phyloP scores from a whole-genome alignment of 2,888 invertebrate genomes.

The Lepidocyrtoides sp. region DNA sequence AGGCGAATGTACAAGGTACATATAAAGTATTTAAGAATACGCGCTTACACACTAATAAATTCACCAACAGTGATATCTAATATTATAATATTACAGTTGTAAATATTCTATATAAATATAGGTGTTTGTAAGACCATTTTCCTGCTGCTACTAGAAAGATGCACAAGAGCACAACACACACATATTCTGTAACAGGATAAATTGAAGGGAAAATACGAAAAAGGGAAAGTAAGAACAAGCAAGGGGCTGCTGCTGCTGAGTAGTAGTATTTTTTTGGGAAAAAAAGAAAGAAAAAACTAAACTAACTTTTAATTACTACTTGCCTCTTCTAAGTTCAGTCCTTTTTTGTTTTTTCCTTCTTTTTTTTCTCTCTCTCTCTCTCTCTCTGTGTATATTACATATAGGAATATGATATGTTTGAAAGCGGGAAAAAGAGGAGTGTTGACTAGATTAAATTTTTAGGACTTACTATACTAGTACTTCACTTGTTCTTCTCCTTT shows the following conservation, averaged over 20 bases:
- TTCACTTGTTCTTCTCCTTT: conserved; percentile 35
- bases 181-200: conserved; percentile 65
- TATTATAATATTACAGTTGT: conserved; percentile 34
- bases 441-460: conserved; percentile 76
- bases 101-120: conserved; percentile 29
- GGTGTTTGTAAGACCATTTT: neutral
- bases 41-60: conserved; percentile 52
- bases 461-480: conserved; percentile 59
- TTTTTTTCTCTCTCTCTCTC: conserved; percentile 81
- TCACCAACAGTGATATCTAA: conserved; percentile 33
- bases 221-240: conserved; percentile 14
- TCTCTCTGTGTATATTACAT: conserved; percentile 62
- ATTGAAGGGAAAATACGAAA: conserved; percentile 55
- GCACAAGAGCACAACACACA: neutral
- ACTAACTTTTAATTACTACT: conserved; percentile 85
- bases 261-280: conserved; percentile 54
- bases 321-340: conserved; percentile 83
- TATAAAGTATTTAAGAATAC: conserved; percentile 26
- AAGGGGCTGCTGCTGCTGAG: neutral
- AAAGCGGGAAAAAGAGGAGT: conserved; percentile 25
- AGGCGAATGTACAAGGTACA: neutral
- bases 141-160: neutral
- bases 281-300: conserved; percentile 80
- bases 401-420: conserved; percentile 70
- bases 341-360: conserved; percentile 82